phyloP scores from a whole-genome alignment of 1,140 invertebrate species.

The Centruroides sculpturatus region DNA sequence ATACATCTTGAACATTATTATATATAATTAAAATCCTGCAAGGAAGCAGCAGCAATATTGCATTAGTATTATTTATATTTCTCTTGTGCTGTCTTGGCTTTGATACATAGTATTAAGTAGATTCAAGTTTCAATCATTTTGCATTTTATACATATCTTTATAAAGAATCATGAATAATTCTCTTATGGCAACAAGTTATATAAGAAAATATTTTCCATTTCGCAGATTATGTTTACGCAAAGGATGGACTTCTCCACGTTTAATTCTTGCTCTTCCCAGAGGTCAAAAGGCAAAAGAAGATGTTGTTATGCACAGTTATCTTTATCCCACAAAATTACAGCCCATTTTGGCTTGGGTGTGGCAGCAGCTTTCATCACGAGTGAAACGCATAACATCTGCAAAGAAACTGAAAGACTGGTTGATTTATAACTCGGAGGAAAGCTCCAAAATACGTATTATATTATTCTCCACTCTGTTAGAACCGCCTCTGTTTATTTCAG shows the following conservation, averaged over 20 bases:
- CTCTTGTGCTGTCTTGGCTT: no score
- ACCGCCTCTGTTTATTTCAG: slow-evolving; percentile 36
- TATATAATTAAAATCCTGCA: no score
- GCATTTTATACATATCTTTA: no score
- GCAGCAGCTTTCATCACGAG: slow-evolving; percentile 30
- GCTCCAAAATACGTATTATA: slow-evolving; percentile 29
- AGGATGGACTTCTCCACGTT: slow-evolving; percentile 31
- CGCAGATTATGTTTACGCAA: slow-evolving; percentile 34
- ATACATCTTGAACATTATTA: no score
- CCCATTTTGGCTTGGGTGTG: slow-evolving; percentile 34
- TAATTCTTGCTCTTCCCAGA: slow-evolving; percentile 36
- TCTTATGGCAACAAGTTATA: no score
- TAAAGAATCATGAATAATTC: no score
- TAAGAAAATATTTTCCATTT: background rate
- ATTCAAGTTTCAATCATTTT: no score
- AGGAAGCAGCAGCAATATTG: no score
- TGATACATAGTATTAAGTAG: no score
- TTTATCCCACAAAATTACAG: slow-evolving; percentile 23
- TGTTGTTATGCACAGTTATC: slow-evolving; percentile 31
- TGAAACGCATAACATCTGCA: slow-evolving; percentile 24
- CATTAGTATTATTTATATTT: no score
- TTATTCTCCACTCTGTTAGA: slow-evolving; percentile 29
- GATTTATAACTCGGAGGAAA: slow-evolving; percentile 16
- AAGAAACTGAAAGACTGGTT: slow-evolving; percentile 26
- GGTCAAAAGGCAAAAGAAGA: slow-evolving; percentile 35